A percentile compares a stretch with the other conserved stretches of the same genome.
phyloP scores from a whole-genome alignment of 2,113 vertebrate species.

The Eurypyga helias region DNA sequence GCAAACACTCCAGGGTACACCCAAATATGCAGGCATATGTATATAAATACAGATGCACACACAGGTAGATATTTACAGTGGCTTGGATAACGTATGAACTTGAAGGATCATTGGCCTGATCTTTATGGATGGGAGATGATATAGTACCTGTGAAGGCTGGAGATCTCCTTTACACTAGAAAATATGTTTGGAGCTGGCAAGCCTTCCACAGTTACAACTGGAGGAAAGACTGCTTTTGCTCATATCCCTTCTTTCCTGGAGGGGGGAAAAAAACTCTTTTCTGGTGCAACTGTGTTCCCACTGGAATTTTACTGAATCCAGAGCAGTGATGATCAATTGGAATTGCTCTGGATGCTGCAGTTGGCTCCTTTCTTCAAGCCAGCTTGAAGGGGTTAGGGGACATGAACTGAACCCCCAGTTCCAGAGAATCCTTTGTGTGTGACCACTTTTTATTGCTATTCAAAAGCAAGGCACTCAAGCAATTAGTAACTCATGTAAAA shows the following conservation, averaged over 20 bases:
- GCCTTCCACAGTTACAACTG: neutral
- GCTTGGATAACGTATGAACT: neutral
- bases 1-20: neutral
- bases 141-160: neutral
- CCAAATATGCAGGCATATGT: neutral
- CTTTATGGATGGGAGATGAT: neutral
- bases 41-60: neutral
- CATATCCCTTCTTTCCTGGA: neutral
- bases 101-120: neutral
- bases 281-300: neutral
- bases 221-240: neutral
- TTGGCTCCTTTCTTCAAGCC: neutral
- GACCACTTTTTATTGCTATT: neutral
- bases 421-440: neutral
- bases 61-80: neutral
- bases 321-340: neutral
- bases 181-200: neutral
- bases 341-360: neutral
- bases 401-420: neutral
- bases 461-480: neutral
- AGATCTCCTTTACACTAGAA: neutral
- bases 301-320: neutral
- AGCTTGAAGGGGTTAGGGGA: neutral
- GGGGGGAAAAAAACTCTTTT: neutral
- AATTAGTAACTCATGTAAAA: neutral